Conservation (phyloP, 2,888 invertebrate species). For the Pycnomerus fuliginosus region DNA sequence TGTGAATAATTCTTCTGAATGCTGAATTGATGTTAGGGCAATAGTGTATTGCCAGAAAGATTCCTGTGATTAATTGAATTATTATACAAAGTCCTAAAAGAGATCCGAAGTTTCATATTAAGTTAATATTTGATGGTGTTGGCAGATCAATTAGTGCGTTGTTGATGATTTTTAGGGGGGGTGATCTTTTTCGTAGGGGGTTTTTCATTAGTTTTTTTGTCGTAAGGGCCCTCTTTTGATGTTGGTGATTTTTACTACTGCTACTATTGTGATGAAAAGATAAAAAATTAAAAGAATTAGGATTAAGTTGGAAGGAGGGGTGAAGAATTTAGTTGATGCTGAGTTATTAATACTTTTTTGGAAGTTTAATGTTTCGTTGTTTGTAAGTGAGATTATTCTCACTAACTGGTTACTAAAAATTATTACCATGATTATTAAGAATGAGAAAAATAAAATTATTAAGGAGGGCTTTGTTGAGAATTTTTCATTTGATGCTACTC, state of each 20-base stretch:
- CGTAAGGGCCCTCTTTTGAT: constrained; percentile 59
- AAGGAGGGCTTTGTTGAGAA: no score
- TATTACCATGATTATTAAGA: no score
- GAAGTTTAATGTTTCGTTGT: constrained; percentile 16
- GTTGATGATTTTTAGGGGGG: constrained; percentile 61
- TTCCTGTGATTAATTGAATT: constrained; percentile 66
- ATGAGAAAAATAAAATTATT: no score
- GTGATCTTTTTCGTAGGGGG: constrained; percentile 54
- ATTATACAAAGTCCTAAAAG: constrained; percentile 63
- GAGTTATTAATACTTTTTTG: constrained; percentile 22
- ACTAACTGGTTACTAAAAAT: no score
- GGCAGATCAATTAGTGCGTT: constrained; percentile 62
- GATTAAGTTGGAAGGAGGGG: constrained; percentile 55
- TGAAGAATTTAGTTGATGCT: constrained; percentile 57
- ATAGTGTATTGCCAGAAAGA: constrained; percentile 72
- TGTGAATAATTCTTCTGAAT: constrained; percentile 67
- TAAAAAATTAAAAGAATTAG: constrained; percentile 60
- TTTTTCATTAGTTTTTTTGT: constrained; percentile 54
- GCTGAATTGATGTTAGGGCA: constrained; percentile 63
- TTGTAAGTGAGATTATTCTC: no score
- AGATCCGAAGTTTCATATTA: constrained; percentile 71
- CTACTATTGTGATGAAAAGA: constrained; percentile 61
- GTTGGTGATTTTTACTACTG: constrained; percentile 61
- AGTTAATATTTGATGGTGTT: constrained; percentile 61
- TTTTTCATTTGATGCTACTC: constrained; percentile 55